These are phyloP conservation scores for Falcaria lacertinaria DNA, from an alignment of 2,888 invertebrate species.

Conservation along the genomic window DNA sequence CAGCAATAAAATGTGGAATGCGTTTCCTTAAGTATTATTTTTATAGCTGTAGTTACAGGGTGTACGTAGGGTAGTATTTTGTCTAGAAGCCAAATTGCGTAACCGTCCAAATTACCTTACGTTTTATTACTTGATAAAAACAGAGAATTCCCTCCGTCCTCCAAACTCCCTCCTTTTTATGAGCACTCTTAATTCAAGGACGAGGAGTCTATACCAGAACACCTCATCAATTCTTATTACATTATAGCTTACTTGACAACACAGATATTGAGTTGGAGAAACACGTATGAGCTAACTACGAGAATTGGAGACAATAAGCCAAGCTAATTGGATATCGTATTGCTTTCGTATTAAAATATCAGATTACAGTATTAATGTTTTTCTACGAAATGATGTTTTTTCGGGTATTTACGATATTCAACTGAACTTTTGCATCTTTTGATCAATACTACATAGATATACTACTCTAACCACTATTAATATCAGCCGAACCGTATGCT, in stretches of 20 bases:
- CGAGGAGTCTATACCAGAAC: neutral
- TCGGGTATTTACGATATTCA: too few species aligned
- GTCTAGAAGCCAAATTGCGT: constrained; percentile 48
- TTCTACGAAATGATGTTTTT: neutral
- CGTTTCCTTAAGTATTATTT: constrained; percentile 32
- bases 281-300: neutral
- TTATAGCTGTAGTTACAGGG: constrained; percentile 32
- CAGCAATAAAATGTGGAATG: neutral
- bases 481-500: too few species aligned
- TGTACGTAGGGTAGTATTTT: constrained; percentile 36
- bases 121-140: constrained; percentile 62
- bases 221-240: neutral
- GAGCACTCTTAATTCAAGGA: constrained; percentile 23
- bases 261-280: neutral
- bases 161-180: constrained; percentile 33
- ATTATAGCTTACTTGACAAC: neutral
- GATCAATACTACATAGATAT: too few species aligned
- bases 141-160: constrained; percentile 39
- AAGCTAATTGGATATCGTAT: neutral
- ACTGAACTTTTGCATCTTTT: too few species aligned
- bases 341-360: neutral
- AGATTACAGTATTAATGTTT: neutral
- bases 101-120: constrained; percentile 37
- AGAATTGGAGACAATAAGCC: neutral
- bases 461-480: too few species aligned